Percentiles rank a stretch among this genome's conserved stretches.
Conservation (phyloP, 1,140 invertebrate species). For the Nephotettix cincticeps region DNA sequence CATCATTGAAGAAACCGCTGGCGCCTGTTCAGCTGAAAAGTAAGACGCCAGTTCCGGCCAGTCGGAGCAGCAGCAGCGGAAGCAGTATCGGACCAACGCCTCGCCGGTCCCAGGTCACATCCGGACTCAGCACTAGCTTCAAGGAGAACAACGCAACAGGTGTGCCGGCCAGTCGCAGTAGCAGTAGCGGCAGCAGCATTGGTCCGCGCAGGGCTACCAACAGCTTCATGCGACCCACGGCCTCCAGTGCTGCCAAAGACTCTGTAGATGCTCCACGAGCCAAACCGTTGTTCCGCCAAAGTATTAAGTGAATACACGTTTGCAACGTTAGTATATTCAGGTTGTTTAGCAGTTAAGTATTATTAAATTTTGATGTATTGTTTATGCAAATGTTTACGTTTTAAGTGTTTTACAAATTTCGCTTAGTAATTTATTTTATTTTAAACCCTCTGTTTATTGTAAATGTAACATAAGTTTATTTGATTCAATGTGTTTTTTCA, state of each 20-base stretch:
- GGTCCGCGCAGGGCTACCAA: conserved; percentile 49
- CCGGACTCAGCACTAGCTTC: conserved; percentile 43
- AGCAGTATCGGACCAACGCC: conserved; percentile 59
- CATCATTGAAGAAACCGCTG: conserved; percentile 45
- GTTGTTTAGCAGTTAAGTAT: not conserved
- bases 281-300: conserved; percentile 32
- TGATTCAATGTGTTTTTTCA: too few relatives aligned
- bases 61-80: conserved; percentile 68
- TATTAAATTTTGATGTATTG: too few relatives aligned
- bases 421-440: too few relatives aligned
- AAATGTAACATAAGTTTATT: too few relatives aligned
- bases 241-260: conserved; percentile 60
- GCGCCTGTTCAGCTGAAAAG: conserved; percentile 38
- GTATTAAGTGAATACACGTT: conserved; percentile 17
- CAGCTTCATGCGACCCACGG: conserved; percentile 63
- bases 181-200: conserved; percentile 68
- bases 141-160: conserved; percentile 47
- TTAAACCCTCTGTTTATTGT: too few relatives aligned
- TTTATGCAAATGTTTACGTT: too few relatives aligned
- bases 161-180: conserved; percentile 66
- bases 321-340: not conserved
- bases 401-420: too few relatives aligned
- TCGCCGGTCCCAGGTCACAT: conserved; percentile 33
- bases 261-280: conserved; percentile 35
- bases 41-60: conserved; percentile 57